Evolutionary conservation across 2,797 vertebrate species (phyloP).

Genomic region (Siniperca scherzeri): DNA sequence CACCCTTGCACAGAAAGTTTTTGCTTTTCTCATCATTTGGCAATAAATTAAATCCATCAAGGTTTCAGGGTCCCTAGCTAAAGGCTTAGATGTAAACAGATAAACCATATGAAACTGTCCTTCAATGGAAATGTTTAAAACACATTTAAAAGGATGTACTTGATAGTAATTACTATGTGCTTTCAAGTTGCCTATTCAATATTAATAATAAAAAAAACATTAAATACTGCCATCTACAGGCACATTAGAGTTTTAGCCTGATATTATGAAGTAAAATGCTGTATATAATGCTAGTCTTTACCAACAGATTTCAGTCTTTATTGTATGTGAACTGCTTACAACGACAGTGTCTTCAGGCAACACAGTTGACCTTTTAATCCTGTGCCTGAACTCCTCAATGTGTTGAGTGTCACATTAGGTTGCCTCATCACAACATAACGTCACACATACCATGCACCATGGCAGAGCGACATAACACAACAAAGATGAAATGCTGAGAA

Average conservation of each 20-base stretch:
- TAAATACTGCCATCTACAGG: conserved; percentile 20
- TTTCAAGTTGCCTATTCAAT: not conserved
- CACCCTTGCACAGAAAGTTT: not conserved
- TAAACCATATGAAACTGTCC: not conserved
- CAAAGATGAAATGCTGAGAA: not conserved
- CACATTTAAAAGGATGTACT: not conserved
- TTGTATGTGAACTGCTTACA: not conserved
- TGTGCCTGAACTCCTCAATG: not conserved
- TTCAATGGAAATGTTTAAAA: not conserved
- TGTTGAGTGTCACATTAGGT: not conserved
- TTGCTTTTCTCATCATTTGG: not conserved
- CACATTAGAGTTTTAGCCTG: not conserved
- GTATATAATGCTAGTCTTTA: not conserved
- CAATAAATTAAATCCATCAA: not conserved
- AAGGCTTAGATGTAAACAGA: not conserved
- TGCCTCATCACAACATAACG: not conserved
- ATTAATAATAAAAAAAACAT: not conserved
- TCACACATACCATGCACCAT: not conserved
- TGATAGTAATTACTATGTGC: not conserved
- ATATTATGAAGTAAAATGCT: not conserved
- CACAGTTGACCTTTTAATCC: not conserved
- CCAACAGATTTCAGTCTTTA: not conserved
- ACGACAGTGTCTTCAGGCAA: not conserved
- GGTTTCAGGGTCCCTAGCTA: not conserved
- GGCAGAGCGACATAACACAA: not conserved